Conservation (phyloP, 2,888 invertebrate genomes). For the Nineta flava region DNA sequence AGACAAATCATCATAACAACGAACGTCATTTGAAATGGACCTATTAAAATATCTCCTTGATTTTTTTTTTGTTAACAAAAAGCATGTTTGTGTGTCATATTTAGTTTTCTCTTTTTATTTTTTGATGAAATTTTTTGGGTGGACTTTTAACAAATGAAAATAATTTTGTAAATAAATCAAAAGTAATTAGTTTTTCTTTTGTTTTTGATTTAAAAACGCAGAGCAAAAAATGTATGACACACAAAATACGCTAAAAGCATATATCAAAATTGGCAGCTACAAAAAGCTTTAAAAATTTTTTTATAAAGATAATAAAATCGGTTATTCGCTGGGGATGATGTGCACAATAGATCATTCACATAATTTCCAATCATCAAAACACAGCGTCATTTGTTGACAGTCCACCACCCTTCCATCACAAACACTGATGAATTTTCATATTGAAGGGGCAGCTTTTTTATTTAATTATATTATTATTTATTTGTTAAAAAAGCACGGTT, state of each 20-base stretch:
- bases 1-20: too few species aligned
- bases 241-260: too few species aligned
- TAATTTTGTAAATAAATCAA: not conserved
- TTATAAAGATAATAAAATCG: too few species aligned
- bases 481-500: conserved; percentile 5
- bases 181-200: not conserved
- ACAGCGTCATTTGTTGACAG: conserved; percentile 6
- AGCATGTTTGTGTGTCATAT: conserved; percentile 1
- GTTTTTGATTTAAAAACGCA: too few species aligned
- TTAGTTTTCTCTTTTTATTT: not conserved
- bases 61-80: not conserved
- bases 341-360: too few species aligned
- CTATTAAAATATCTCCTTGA: too few species aligned
- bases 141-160: not conserved
- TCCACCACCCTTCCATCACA: conserved; percentile 1
- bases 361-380: conserved; percentile 2
- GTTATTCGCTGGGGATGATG: too few species aligned
- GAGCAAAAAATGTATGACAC: too few species aligned
- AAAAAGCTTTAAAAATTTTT: too few species aligned
- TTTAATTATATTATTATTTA: conserved; percentile 8
- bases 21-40: too few species aligned
- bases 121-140: not conserved
- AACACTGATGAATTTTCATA: too few species aligned
- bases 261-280: too few species aligned
- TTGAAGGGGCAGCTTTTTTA: conserved; percentile 5